Base-by-base conservation (phyloP, 1,140 invertebrate species). In the Calliopsis andreniformis region DNA sequence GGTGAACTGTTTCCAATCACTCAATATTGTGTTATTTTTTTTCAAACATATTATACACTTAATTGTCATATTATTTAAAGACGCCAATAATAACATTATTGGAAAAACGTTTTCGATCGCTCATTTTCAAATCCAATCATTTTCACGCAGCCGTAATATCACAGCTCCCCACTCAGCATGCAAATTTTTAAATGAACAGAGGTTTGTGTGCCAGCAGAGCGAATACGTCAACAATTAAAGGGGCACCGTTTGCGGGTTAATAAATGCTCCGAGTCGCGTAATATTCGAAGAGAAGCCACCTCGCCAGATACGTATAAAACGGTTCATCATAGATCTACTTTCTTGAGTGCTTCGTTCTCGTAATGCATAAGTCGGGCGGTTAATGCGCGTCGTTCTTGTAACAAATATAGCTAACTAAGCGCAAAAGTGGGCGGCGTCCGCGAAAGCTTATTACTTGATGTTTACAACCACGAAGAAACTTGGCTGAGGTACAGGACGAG, bases 361-460 rank as follows among this genome's bases (percentile, higher is more conserved):
- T 23, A 42, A 42, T 53, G 47, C 25, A 53, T 28, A 30, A 59
- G 56, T 23, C 56, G 32, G 32, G 56, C 32, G 32, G 56, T 59
- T 59, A 49, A 64, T 53, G 70, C 61, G 45, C 61, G 62, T 35
- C 53, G 64, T 69, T 23, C 51, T 32, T 55, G 55, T 75, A 82
- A 83, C 70, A 83, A 83, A 83, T 69, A 77, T 47, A 47, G 67
- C 55, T 83, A 83, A 81, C 81, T 83, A 82, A 83, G 80, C 80
- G 61, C 80, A 82, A 83, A 83, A 83, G 82, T 82, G 64, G 35
- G 42, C 42, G 32, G 51, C 35, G 49, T 70, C 68, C 70, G 70
- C 70, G 66, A 76, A 83, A 83, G 82, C 82, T 75, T 84, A 84
- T 83, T 84, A 84, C 81, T 69, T 43, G 81, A 73, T 84, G 81